Conservation (phyloP, 2,888 invertebrate species). For the Volucella inanis region DNA sequence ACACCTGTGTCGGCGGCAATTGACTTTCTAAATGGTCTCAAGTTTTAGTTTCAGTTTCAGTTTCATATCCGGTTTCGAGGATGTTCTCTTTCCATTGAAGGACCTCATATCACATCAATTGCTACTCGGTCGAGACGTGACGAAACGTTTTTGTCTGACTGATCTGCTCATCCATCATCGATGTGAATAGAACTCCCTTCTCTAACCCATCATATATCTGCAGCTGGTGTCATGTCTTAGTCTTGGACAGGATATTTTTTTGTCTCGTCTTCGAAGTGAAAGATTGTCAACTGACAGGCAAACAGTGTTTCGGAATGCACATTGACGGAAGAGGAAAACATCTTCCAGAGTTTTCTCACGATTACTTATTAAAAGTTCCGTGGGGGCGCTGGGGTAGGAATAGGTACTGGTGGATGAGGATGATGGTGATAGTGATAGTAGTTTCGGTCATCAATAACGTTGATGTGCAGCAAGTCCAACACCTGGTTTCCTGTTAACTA, state of each 20-base stretch:
- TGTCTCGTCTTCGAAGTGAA: constrained; percentile 43
- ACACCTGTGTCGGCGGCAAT: constrained; percentile 55
- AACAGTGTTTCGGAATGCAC: constrained; percentile 22
- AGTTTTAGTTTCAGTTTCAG: constrained; percentile 36
- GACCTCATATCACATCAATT: constrained; percentile 34
- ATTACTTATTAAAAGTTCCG: constrained; percentile 65
- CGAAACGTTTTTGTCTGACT: constrained; percentile 44
- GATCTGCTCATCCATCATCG: constrained; percentile 68
- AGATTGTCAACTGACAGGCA: constrained; percentile 50
- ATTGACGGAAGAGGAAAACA: constrained; percentile 28
- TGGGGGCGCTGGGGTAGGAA: too few species aligned
- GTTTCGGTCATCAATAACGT: constrained; percentile 65
- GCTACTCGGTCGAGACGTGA: constrained; percentile 4
- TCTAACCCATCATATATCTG: background rate
- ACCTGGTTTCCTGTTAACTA: constrained; percentile 68
- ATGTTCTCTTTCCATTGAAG: constrained; percentile 4
- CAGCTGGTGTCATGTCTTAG: too few species aligned
- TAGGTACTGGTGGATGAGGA: background rate
- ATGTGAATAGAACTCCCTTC: constrained; percentile 37
- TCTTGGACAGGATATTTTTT: constrained; percentile 48
- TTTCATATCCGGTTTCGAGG: background rate
- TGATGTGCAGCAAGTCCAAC: constrained; percentile 63
- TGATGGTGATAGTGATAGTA: background rate
- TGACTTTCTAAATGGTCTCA: constrained; percentile 65
- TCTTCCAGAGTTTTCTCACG: constrained; percentile 50